Conservation (phyloP, 2,797 vertebrate genomes). For the Myripristis jacobus region DNA sequence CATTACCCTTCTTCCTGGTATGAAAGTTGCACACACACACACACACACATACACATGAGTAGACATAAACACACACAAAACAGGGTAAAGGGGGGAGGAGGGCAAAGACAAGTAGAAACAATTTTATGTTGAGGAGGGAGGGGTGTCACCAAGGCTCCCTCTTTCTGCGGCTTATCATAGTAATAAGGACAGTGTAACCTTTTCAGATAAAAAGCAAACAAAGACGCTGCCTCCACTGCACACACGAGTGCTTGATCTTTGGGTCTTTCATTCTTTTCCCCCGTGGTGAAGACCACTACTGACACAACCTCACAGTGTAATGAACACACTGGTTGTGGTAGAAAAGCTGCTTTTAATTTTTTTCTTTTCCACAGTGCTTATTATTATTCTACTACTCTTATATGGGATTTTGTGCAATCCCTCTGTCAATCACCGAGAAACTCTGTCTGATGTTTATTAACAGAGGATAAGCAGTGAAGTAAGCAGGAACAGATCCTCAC, state of each 20-base stretch:
- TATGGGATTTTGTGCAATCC: constrained; percentile 39
- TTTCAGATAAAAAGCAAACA: constrained; percentile 68
- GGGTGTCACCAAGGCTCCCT: constrained; percentile 45
- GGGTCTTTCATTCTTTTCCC: constrained; percentile 41
- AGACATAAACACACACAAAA: constrained; percentile 20
- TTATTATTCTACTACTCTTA: constrained; percentile 16
- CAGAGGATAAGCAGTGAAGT: constrained; percentile 50
- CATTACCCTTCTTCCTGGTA: constrained; percentile 66
- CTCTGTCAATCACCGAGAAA: constrained; percentile 43
- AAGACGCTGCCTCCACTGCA: constrained; percentile 40
- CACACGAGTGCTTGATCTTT: constrained; percentile 59
- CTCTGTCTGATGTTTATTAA: constrained; percentile 56
- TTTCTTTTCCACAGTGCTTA: constrained; percentile 21
- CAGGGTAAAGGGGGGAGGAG: constrained; percentile 31
- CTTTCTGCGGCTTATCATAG: constrained; percentile 75
- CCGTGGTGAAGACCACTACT: constrained; percentile 23
- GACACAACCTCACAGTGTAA: constrained; percentile 21
- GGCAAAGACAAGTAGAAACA: constrained; percentile 68
- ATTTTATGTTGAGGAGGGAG: constrained; percentile 50
- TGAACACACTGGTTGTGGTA: constrained; percentile 12
- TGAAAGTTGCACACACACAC: constrained; percentile 55
- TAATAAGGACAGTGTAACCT: constrained; percentile 81
- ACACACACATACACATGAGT: constrained; percentile 50
- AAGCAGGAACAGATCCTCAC: constrained; percentile 44
- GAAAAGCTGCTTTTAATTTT: constrained; percentile 1